Base-by-base conservation (phyloP, 92 coral and sea anemone species). In the Parazoanthus darwini region DNA sequence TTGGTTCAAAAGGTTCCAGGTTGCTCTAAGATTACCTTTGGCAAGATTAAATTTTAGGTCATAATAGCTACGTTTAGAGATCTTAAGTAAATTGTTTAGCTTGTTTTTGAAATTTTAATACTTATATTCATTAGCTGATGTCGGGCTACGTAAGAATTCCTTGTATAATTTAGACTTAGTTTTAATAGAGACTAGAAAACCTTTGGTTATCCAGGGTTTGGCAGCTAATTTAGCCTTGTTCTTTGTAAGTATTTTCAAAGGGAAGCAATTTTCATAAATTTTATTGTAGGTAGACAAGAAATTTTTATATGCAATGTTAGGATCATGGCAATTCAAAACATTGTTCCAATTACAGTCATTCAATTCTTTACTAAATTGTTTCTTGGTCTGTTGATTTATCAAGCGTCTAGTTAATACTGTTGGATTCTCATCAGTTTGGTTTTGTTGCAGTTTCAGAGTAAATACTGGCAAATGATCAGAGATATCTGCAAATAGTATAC, bases 391-490 rank as follows among this genome's bases (percentile, higher is more conserved):
- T 33, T 36, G 22, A 36, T 74, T 37, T 74, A 37, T 74, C 79
- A 25, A 4, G 48, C 15, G 35, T 36, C 48, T 36, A 37, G 35
- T 3, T 33, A 74, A n/a, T 70, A 16, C 22, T 39, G 4, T 38
- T 38, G 48, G 54, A 35, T 39, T 76, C 54, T 9, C 22, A 29
- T 39, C 22, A 76, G 25, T 20, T 63, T 20, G 25, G 70, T 63
- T 20, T 39, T 76, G 56, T 39, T 76, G 46, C 4, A 22, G 42
- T 20, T 39, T 36, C 16, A 76, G 16, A 6, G 50, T 10, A 20
- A 85, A 85, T 25, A 68, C 9, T 85, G 88, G 78, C 33, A 85
- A 56, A 43, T 82, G 87, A 82, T 82, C 78, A 16, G 87, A 82
- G n/a, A 82, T 54, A 58, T 82, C 87, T 59, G 42, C 50, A 82